Evolutionary conservation across 1,140 invertebrate genomes (phyloP).

Genomic region (Drosophila miranda): DNA sequence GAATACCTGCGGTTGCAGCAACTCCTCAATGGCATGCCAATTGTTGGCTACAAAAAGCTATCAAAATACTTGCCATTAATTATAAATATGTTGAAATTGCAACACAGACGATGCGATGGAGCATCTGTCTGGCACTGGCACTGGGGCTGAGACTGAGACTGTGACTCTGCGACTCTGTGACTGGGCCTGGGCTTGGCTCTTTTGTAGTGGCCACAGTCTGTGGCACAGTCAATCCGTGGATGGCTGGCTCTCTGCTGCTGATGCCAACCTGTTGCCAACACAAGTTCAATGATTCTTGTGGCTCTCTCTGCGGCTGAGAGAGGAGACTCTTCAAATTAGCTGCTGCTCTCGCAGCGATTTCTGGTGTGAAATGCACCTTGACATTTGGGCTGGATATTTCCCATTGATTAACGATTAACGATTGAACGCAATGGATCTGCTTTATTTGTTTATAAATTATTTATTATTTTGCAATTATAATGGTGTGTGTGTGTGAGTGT

Average conservation of each 20-base stretch:
- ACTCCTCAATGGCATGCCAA: conserved; percentile 68
- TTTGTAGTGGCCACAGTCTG: conserved; percentile 38
- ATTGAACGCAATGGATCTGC: conserved; percentile 41
- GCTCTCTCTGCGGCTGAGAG: neutral
- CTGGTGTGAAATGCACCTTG: conserved; percentile 80
- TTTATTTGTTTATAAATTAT: conserved; percentile 35
- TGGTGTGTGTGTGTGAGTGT: neutral
- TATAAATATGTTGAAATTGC: conserved; percentile 78
- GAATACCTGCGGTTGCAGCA: conserved; percentile 37
- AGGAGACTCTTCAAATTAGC: conserved; percentile 58
- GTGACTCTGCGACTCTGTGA: conserved; percentile 13
- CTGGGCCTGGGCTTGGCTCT: conserved; percentile 33
- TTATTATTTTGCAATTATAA: conserved; percentile 30
- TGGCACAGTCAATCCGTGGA: conserved; percentile 37
- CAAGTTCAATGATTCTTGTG: conserved; percentile 76
- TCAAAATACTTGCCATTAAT: conserved; percentile 77
- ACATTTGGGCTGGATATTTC: conserved; percentile 63
- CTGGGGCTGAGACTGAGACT: conserved; percentile 33
- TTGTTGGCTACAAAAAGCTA: conserved; percentile 64
- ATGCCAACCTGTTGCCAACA: conserved; percentile 48
- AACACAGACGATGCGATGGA: conserved; percentile 55
- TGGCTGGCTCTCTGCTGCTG: conserved; percentile 22
- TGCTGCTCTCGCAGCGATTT: conserved; percentile 42
- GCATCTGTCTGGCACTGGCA: conserved; percentile 49
- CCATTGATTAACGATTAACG: conserved; percentile 53